phyloP scores from a whole-genome alignment of 2,888 invertebrate genomes.

The Epiblema foenella region DNA sequence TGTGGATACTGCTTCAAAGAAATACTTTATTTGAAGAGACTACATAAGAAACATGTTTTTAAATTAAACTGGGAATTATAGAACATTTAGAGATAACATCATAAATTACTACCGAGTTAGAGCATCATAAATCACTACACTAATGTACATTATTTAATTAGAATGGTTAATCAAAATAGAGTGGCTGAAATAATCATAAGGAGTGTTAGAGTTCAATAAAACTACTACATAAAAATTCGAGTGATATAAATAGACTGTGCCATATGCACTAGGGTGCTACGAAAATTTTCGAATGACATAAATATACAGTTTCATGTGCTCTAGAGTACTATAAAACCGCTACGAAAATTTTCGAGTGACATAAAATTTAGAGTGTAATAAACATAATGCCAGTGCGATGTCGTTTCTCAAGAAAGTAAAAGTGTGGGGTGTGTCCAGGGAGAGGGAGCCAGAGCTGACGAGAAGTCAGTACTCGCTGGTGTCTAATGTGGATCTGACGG shows the following conservation, averaged over 20 bases:
- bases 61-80: too few species aligned
- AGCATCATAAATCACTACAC: neutral
- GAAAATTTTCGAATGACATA: neutral
- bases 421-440: constrained; percentile 66
- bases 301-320: neutral
- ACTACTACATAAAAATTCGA: neutral
- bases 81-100: neutral
- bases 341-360: neutral
- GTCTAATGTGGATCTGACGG: constrained; percentile 82
- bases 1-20: too few species aligned
- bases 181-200: neutral
- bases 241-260: neutral
- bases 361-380: neutral
- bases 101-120: neutral
- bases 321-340: neutral
- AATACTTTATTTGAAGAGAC: too few species aligned
- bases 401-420: constrained; percentile 62
- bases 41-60: too few species aligned
- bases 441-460: constrained; percentile 72
- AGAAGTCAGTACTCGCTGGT: constrained; percentile 78
- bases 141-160: too few species aligned
- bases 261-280: neutral
- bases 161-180: neutral
- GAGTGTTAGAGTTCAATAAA: too few species aligned
- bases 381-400: constrained; percentile 14